Percentiles rank a stretch among this genome's conserved stretches.
Conservation (phyloP, 2,888 invertebrate species). For the Tubulanus polymorphus region DNA sequence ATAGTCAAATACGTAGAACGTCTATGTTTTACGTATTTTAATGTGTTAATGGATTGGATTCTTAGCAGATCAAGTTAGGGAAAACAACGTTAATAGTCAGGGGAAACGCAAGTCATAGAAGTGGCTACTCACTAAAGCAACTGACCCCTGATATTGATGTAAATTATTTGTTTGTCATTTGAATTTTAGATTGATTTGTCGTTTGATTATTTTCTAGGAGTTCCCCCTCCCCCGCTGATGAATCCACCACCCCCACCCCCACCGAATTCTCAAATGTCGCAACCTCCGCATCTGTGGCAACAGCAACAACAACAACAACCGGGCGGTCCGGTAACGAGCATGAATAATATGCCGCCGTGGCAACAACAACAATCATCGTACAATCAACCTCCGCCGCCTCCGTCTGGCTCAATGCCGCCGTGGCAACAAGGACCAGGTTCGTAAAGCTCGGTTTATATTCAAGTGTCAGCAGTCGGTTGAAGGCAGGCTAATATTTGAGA, state of each 20-base stretch:
- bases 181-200: neutral
- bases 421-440: too few species aligned
- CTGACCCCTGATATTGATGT: too few species aligned
- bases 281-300: slow-evolving; percentile 43
- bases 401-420: slow-evolving; percentile 13
- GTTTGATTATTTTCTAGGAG: slow-evolving; percentile 16
- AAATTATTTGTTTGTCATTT: slow-evolving; percentile 43
- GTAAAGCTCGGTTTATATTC: too few species aligned
- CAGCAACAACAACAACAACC: slow-evolving; percentile 59
- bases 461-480: too few species aligned
- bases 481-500: too few species aligned
- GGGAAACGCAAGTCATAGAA: too few species aligned
- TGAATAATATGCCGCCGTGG: slow-evolving; percentile 48
- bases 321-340: slow-evolving; percentile 47
- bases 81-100: too few species aligned
- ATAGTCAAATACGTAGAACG: too few species aligned
- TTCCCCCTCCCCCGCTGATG: slow-evolving; percentile 56
- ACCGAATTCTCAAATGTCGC: slow-evolving; percentile 29
- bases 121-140: too few species aligned
- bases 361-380: slow-evolving; percentile 44
- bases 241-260: slow-evolving; percentile 47
- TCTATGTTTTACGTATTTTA: too few species aligned
- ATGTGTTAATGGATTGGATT: too few species aligned
- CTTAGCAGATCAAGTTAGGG: too few species aligned
- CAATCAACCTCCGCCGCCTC: slow-evolving; percentile 22